Conservation (phyloP, 2,113 vertebrate species). For the Thermophis baileyi region DNA sequence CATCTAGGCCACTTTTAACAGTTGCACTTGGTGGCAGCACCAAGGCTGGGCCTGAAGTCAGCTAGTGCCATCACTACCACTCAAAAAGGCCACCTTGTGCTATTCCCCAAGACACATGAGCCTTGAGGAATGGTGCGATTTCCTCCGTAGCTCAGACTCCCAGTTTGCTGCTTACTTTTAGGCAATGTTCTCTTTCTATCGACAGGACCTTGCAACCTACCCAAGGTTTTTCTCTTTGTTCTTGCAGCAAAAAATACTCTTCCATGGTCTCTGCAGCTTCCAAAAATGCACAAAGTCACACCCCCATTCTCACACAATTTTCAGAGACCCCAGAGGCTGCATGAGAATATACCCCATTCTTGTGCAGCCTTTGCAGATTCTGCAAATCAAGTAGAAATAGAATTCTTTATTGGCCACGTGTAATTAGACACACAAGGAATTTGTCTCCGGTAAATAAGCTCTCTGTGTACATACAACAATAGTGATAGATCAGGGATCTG, state of each 20-base stretch:
- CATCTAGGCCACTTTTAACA: too few relatives aligned
- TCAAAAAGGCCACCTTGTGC: background rate
- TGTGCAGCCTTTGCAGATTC: background rate
- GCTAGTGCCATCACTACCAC: background rate
- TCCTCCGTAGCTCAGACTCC: too few relatives aligned
- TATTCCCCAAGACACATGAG: background rate
- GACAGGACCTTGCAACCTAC: background rate
- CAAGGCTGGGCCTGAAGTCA: too few relatives aligned
- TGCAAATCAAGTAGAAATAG: background rate
- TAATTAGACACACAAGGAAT: too few relatives aligned
- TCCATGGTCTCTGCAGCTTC: background rate
- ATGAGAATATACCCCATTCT: background rate
- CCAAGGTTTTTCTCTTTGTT: background rate
- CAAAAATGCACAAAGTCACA: background rate
- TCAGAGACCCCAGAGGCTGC: background rate
- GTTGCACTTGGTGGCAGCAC: too few relatives aligned
- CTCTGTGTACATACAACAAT: too few relatives aligned
- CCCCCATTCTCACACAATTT: background rate
- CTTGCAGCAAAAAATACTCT: background rate
- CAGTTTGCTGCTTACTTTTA: background rate
- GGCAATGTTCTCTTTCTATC: background rate
- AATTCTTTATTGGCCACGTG: too few relatives aligned
- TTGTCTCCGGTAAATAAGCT: too few relatives aligned
- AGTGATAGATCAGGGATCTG: too few relatives aligned
- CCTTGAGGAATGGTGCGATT: background rate